Conservation (phyloP, 1,140 invertebrate species). For the Phymastichus coffea region DNA sequence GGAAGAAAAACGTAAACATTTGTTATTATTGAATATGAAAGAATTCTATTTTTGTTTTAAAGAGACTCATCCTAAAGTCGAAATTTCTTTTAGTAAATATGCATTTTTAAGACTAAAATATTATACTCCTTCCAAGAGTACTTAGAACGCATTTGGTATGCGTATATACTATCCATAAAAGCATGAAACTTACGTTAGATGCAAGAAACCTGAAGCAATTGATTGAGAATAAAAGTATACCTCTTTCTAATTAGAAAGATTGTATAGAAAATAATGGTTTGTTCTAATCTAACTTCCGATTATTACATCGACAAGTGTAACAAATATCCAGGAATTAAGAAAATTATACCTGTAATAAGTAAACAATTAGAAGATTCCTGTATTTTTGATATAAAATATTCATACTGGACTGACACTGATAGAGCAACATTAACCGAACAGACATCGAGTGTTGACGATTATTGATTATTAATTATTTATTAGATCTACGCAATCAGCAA, state of each 20-base stretch:
- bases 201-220: not conserved
- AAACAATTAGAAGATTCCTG: not conserved
- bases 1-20: conserved; percentile 8
- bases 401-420: not conserved
- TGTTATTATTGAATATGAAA: conserved; percentile 15
- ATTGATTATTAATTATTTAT: conserved; percentile 4
- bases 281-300: not conserved
- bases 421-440: no score
- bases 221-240: conserved; percentile 2
- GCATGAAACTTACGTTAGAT: conserved; percentile 17
- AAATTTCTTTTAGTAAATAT: conserved; percentile 24
- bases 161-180: conserved; percentile 12
- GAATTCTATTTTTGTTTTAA: conserved; percentile 16
- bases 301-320: not conserved
- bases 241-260: conserved; percentile 19
- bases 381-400: not conserved
- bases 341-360: not conserved
- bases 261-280: conserved; percentile 5
- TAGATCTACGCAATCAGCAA: no score
- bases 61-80: not conserved
- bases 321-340: not conserved
- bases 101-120: conserved; percentile 1
- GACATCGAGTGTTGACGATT: no score
- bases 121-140: conserved; percentile 9
- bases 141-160: conserved; percentile 4